A percentile compares a stretch with the other conserved stretches of the same genome.
These are phyloP conservation scores for Neoscelio sp. DNA, from an alignment of 2,888 invertebrate species.

Conservation along the genomic window DNA sequence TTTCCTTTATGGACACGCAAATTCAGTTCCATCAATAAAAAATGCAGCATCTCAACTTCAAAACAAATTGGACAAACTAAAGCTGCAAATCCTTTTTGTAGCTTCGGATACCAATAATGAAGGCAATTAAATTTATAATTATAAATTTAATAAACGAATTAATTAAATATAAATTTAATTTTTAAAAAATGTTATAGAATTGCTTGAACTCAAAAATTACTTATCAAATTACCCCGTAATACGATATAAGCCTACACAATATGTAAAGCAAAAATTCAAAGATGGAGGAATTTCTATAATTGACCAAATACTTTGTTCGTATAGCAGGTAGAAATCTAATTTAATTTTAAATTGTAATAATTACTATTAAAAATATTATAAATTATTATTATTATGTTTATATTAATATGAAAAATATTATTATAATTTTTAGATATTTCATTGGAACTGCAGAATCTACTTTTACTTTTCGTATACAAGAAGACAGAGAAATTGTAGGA, in stretches of 20 bases:
- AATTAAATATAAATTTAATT: constrained; percentile 14
- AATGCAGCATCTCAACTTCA: constrained; percentile 91
- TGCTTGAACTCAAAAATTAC: constrained; percentile 83
- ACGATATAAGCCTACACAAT: constrained; percentile 83
- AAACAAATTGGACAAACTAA: constrained; percentile 84
- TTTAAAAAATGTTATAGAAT: constrained; percentile 84
- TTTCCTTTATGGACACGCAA: constrained; percentile 90
- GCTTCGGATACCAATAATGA: constrained; percentile 91
- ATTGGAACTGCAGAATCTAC: constrained; percentile 98
- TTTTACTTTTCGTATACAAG: constrained; percentile 98
- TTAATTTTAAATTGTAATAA: constrained; percentile 6
- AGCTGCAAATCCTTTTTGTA: constrained; percentile 88
- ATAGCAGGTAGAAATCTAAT: constrained; percentile 85
- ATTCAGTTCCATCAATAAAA: constrained; percentile 91
- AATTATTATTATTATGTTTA: neutral
- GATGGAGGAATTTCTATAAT: constrained; percentile 96
- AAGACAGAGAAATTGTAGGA: constrained; percentile 97
- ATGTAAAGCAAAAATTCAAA: constrained; percentile 85
- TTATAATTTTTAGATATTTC: constrained; percentile 86
- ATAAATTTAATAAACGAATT: neutral
- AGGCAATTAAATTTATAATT: constrained; percentile 30
- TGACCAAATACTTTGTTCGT: constrained; percentile 97
- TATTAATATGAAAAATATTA: constrained; percentile 23
- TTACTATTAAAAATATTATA: constrained; percentile 3
- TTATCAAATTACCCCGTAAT: constrained; percentile 83